Base-by-base conservation (phyloP, 2,113 vertebrate genomes). In the Choloepus hoffmanni region DNA sequence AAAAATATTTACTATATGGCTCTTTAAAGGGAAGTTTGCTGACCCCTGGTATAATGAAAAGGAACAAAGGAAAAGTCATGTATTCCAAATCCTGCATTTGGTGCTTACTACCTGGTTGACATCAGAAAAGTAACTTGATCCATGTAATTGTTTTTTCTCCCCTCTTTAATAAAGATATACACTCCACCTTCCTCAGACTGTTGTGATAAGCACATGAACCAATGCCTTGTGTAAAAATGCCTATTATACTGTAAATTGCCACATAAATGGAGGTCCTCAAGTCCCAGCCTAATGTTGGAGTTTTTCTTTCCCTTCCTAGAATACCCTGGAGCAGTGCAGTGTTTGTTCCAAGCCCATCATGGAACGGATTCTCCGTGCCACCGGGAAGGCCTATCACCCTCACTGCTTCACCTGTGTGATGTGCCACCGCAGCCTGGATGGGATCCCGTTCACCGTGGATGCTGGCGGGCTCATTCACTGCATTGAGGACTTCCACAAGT, bases 401-500 rank as follows among this genome's bases (percentile, higher is more conserved):
- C 99, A 99, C 98, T 99, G 99, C 98, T 99, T 99, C 98, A 99
- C 99, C 98, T 99, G 99, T 0, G 99, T 99, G 98, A 99, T 99
- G 97, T 99, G 99, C 96, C 99, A 99, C 84, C 99, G 99, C 97
- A 99, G 99, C 98, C 98, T 99, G 98, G 99, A 99, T 23, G 99
- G 99, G n/a, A 99, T 99, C 95, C 99, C 99, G 0, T 99, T 99
- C 98, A 99, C 99, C 0, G 99, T 99, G 97, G 99, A 99, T 7
- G 99, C 99, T 0, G 98, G 99, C 28, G 99, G 99, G 89, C 99
- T 99, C 98, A 99, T 99, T 97, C 99, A 99, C 98, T 99, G 99
- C 99, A 99, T 99, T 7, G 99, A 99, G 98, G 99, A 99, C 98
- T 99, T 99, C 97, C 99, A 99, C 98, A 99, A 99, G 99, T 99